phyloP scores from a whole-genome alignment of 2,113 vertebrate genomes.

The Dendropsophus ebraccatus region DNA sequence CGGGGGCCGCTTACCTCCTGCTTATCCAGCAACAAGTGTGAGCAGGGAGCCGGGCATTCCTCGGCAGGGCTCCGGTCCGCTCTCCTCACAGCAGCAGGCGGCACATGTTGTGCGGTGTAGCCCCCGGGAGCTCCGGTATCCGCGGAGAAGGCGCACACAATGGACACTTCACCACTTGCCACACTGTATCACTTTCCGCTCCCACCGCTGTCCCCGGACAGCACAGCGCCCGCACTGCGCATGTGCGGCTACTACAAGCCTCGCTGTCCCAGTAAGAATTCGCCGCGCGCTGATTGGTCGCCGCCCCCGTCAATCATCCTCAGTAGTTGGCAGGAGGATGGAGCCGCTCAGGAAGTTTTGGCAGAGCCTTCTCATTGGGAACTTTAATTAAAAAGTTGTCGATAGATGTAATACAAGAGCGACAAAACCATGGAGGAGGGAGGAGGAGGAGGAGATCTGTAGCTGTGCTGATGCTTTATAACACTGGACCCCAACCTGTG shows the following conservation, averaged over 20 bases:
- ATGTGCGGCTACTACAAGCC: slow-evolving; percentile 6
- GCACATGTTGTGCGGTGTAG: slow-evolving; percentile 35
- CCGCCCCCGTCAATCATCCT: not conserved
- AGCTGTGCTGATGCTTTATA: too few species aligned
- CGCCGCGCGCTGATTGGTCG: slow-evolving; percentile 9
- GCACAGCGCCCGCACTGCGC: slow-evolving; percentile 2
- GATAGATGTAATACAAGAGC: not conserved
- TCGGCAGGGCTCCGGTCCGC: slow-evolving; percentile 54
- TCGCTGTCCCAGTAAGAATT: not conserved
- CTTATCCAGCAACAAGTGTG: slow-evolving; percentile 62
- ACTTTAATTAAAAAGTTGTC: slow-evolving; percentile 13
- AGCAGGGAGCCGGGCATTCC: slow-evolving; percentile 61
- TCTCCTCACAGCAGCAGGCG: slow-evolving; percentile 33
- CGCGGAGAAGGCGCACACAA: slow-evolving; percentile 20
- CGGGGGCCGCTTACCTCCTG: slow-evolving; percentile 65
- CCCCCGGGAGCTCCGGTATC: slow-evolving; percentile 1
- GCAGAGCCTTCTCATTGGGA: not conserved
- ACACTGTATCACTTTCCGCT: slow-evolving; percentile 53
- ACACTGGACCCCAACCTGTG: too few species aligned
- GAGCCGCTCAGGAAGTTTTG: not conserved
- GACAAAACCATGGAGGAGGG: not conserved
- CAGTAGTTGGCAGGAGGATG: not conserved
- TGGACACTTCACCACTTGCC: slow-evolving; percentile 21
- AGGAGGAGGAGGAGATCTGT: not conserved
- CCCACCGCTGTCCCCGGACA: slow-evolving; percentile 14